A percentile compares a stretch with the other conserved stretches of the same genome.
Evolutionary conservation across 2,797 vertebrate species (phyloP).

Genomic region (Heteromormyrus szaboi): DNA sequence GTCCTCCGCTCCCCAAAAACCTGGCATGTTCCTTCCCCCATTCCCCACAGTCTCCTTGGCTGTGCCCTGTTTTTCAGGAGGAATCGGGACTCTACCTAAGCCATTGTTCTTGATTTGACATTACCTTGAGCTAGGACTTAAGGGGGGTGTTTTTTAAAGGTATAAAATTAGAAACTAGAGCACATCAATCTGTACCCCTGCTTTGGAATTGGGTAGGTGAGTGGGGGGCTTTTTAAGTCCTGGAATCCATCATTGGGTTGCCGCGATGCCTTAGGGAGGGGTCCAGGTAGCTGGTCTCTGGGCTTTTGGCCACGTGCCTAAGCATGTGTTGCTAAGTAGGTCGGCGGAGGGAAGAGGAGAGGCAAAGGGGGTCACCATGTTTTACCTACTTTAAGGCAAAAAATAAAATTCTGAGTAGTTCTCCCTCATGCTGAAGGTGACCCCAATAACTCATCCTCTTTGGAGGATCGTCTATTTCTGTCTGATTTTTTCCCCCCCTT

Average conservation of each 20-base stretch:
- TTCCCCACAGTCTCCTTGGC: conserved; percentile 45
- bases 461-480: conserved; percentile 64
- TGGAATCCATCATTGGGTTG: conserved; percentile 67
- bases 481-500: conserved; percentile 46
- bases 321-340: conserved; percentile 74
- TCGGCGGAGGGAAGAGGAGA: conserved; percentile 66
- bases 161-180: conserved; percentile 78
- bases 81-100: conserved; percentile 54
- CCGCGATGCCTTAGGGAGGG: conserved; percentile 63
- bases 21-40: conserved; percentile 26
- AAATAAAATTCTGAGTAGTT: conserved; percentile 62
- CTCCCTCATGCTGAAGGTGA: conserved; percentile 70
- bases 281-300: conserved; percentile 56
- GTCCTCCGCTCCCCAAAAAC: neutral
- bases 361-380: conserved; percentile 42
- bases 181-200: conserved; percentile 74
- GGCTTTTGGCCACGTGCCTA: conserved; percentile 57
- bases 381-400: conserved; percentile 59
- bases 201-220: conserved; percentile 58
- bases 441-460: conserved; percentile 74
- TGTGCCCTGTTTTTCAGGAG: conserved; percentile 60
- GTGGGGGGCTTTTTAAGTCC: conserved; percentile 45
- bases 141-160: conserved; percentile 54
- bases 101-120: conserved; percentile 76
- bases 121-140: conserved; percentile 64